A percentile compares a stretch with the other conserved stretches of the same genome.
Evolutionary conservation across 2,797 vertebrate species (phyloP).

Genomic region (Rhinella marina): DNA sequence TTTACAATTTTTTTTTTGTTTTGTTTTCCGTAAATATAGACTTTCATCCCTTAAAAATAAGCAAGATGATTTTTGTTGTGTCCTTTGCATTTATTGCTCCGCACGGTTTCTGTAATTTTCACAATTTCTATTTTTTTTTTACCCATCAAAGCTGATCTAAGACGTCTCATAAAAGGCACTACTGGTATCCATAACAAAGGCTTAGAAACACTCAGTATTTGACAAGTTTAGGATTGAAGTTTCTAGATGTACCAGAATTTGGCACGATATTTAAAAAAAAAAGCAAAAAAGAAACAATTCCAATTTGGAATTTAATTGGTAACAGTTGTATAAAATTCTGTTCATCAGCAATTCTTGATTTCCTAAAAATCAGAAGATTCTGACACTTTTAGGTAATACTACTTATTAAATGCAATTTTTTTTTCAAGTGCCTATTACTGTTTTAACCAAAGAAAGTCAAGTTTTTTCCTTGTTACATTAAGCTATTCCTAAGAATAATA

Average conservation of each 20-base stretch:
- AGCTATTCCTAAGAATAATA: slow-evolving; percentile 99
- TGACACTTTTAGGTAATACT: slow-evolving; percentile 87
- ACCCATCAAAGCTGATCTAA: slow-evolving; percentile 76
- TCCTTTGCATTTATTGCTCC: slow-evolving; percentile 88
- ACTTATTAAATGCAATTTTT: slow-evolving; percentile 74
- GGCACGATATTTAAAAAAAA: slow-evolving; percentile 87
- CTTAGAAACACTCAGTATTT: slow-evolving; percentile 76
- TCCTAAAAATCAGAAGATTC: slow-evolving; percentile 84
- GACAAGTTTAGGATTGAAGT: slow-evolving; percentile 79
- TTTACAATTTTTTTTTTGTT: slow-evolving; percentile 84
- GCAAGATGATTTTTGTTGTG: slow-evolving; percentile 66
- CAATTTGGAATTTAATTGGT: slow-evolving; percentile 99
- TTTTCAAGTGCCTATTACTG: slow-evolving; percentile 88
- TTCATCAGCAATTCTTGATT: slow-evolving; percentile 87
- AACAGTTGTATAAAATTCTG: slow-evolving; percentile 95
- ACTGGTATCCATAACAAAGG: slow-evolving; percentile 87
- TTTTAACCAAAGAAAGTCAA: slow-evolving; percentile 93
- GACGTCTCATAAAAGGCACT: slow-evolving; percentile 95
- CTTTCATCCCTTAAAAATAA: slow-evolving; percentile 78
- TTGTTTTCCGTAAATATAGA: slow-evolving; percentile 77
- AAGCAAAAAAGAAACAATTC: slow-evolving; percentile 98
- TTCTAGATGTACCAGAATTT: slow-evolving; percentile 92
- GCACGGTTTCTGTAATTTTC: slow-evolving; percentile 61
- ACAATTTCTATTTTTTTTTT: slow-evolving; percentile 50
- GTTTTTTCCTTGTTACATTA: slow-evolving; percentile 94